Evolutionary conservation across 2,797 vertebrate species (phyloP).

Genomic region (Botia kubotai): DNA sequence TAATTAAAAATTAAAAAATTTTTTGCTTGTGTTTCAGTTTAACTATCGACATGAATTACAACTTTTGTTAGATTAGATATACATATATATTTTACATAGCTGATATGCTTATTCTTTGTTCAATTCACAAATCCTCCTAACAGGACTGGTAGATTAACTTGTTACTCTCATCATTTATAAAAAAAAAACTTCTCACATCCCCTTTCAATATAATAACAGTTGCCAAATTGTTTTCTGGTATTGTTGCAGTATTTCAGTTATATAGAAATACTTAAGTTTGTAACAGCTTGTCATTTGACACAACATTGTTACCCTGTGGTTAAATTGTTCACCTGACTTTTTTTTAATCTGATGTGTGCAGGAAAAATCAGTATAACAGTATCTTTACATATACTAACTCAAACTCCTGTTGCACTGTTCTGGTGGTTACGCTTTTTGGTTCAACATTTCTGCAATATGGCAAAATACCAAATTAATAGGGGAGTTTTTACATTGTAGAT

Average conservation of each 20-base stretch:
- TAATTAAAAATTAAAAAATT: too few relatives aligned
- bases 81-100: too few relatives aligned
- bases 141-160: too few relatives aligned
- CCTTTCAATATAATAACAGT: constrained; percentile 23
- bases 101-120: too few relatives aligned
- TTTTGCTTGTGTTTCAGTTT: too few relatives aligned
- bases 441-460: constrained; percentile 14
- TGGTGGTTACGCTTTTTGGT: constrained; percentile 13
- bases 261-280: constrained; percentile 39
- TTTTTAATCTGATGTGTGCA: constrained; percentile 14
- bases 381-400: constrained; percentile 40
- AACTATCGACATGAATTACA: too few relatives aligned
- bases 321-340: not conserved
- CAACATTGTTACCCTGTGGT: not conserved
- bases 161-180: not conserved
- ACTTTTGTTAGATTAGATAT: too few relatives aligned
- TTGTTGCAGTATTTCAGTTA: constrained; percentile 31
- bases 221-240: constrained; percentile 32
- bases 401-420: constrained; percentile 24
- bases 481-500: not conserved
- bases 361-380: constrained; percentile 6
- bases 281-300: constrained; percentile 9
- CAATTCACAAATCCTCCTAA: too few relatives aligned
- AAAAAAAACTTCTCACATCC: constrained; percentile 38
- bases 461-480: constrained; percentile 1